Evolutionary conservation across 2,113 vertebrate genomes (phyloP), one percentile per base, ranked within the genome.

Genomic region (Pelodiscus sinensis): DNA sequence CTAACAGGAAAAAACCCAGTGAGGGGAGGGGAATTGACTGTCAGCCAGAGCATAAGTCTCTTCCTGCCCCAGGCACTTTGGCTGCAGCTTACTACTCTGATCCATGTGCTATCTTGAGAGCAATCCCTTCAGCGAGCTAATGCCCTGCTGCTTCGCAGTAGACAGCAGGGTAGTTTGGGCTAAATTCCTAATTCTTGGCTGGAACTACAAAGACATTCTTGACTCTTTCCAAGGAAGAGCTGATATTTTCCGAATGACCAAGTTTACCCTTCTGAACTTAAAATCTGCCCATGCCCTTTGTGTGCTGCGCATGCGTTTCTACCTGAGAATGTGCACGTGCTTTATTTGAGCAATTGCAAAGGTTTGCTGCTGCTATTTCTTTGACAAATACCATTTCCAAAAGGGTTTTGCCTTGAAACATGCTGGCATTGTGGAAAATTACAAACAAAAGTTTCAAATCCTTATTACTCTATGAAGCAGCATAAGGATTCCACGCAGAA

Each of bases 141-240:
- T 38, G 38, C 38, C 44, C 35, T 44, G 73, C 38, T 27, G 73
- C 38, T 27, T 29, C 84, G 83, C 0, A 31, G 25, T 54, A 35
- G 51, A 0, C 0, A 2, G 78, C n/a, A 31, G 75, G 51, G 5
- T 79, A 84, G 31, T 62, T 71, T 1, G 88, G 60, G 89, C 44
- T 77, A 57, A 0, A 0, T 27, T 75, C 0, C 0, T 82, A 52
- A 38, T 44, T 85, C 83, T 81, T 89, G 51, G 55, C 44, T 78
- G 57, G 81, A 27, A n/a, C 60, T 51, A n/a, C 57, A 79, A 86
- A 71, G 21, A 78, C 73, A 79, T 55, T 57, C 27, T 55, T 68
- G 65, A 25, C 71, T 55, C 38, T 11, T 60, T 87, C 22, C 51
- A 14, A 79, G 50, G 65, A 85, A 57, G 44, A 44, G 56, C 25